Base-by-base conservation (phyloP, 23 tunicate genomes). In the Styela plicata region DNA sequence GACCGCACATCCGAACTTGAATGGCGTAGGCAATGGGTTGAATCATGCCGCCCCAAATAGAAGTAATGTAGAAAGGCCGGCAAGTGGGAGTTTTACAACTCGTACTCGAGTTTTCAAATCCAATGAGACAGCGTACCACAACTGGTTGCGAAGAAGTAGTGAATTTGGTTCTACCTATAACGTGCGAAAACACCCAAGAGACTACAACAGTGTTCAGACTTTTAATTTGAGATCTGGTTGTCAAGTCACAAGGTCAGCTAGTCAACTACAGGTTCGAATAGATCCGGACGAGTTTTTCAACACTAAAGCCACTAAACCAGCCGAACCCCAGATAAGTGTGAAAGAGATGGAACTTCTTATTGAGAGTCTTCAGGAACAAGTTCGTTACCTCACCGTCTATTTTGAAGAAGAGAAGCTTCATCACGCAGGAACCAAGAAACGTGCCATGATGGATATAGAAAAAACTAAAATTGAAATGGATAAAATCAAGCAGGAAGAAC, bases 351-450 rank as follows among this genome's bases (percentile, higher is more conserved):
- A 91, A 83, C 21, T 82, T 13, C 73, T 91, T 25, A 70, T 91
- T 17, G 70, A 33, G 26, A 85, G 83, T 66, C 53, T 91, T n/a
- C 87, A 82, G 44, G 90, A 82, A 52, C 97, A 91, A 86, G 89
- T 93, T 5, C 24, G 63, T 5, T 64, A 74, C 10, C 73, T 93
- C 2, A 82, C 98, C 2, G 85, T 91, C 26, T 88, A 57, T 64
- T 78, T 93, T 24, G 89, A 93, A 65, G 98, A 93, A 70, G 98
- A 93, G 52, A 64, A 85, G 44, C 83, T 91, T n/a, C 81, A 84
- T 19, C 97, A 91, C 80, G 97, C 80, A 0, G 90, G 97, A 13
- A 86, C 90, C 17, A 91, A 83, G 65, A 91, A 91, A 44, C 67
- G 97, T 63, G 97, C 90, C 20, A 63, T 5, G 20, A 31, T 91